Evolutionary conservation across 2,797 vertebrate species (phyloP), one percentile per base, ranked within the genome.

Genomic region (Discoglossus pictus): DNA sequence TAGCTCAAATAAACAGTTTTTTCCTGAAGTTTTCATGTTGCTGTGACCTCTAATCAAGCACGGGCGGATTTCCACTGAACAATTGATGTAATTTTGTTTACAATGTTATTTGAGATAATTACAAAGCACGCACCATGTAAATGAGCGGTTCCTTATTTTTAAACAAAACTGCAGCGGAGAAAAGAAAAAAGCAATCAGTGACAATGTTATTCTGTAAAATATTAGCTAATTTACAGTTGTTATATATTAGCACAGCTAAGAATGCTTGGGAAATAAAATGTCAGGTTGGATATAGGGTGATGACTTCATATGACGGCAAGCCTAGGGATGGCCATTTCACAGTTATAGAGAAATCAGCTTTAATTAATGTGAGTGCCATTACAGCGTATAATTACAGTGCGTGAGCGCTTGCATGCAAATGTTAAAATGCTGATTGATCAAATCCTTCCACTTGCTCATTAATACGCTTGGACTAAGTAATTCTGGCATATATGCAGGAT

Each of bases 291-390:
- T 85, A 79, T 74, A 75, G 82, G 85, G 79, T 92, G 93, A 94
- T 93, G 91, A 92, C 89, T 93, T 92, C 87, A 92, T 92, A 89
- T 78, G 59, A 80, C 70, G 82, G 82, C 85, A 85, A 83, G 80
- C 77, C 81, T 21, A 78, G 82, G 82, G 88, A 88, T 81, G 90
- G 93, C 91, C 91, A 82, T 83, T 90, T 86, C 87, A 74, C 78
- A 90, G 88, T 87, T 85, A 84, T 82, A 82, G 80, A 87, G 82
- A 87, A 86, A 90, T 88, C 87, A 83, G 61, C 86, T 89, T 87
- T 88, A 90, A 91, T 93, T 94, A 93, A 92, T 93, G 92, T 93
- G 90, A 92, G 91, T 92, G 91, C 91, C 88, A 90, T 90, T 84
- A 84, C 89, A 86, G 86, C 82, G 81, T 87, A 85, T 93, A 92